phyloP scores from a whole-genome alignment of 2,888 invertebrate species.

The Pristionchus exspectatus region DNA sequence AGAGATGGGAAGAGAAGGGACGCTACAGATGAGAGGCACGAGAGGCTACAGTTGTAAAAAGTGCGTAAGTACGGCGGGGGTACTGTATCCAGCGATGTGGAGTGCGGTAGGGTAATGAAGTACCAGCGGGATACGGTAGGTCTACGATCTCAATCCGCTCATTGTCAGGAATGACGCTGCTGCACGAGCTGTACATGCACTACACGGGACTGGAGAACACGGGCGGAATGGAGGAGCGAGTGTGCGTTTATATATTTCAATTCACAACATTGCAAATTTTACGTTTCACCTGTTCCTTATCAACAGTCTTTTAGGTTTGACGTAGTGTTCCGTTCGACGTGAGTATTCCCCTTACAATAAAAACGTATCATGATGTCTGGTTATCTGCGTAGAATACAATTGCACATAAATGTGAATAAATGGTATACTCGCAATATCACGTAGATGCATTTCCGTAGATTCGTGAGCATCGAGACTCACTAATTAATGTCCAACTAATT shows the following conservation, averaged over 20 bases:
- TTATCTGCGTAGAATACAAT: not conserved
- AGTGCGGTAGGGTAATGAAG: not conserved
- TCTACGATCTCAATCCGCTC: not conserved
- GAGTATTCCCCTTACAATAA: not conserved
- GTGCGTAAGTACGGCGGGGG: no score
- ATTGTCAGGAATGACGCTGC: conserved; percentile 4
- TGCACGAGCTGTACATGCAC: conserved; percentile 47
- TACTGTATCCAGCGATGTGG: not conserved
- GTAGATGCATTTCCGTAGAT: no score
- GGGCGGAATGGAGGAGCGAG: not conserved
- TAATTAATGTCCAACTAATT: no score
- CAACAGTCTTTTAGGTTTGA: no score
- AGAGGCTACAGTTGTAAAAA: not conserved
- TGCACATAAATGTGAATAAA: no score
- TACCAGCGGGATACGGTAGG: not conserved
- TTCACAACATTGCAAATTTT: not conserved
- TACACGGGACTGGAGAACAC: conserved; percentile 27
- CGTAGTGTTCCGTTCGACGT: no score
- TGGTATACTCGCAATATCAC: no score
- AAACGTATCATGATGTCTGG: not conserved
- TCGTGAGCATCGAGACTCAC: no score
- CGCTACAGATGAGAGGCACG: not conserved
- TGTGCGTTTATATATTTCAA: not conserved
- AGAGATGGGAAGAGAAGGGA: not conserved
- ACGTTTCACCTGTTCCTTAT: no score